Evolutionary conservation across 2,888 invertebrate species (phyloP).

Genomic region (Idaea straminata): DNA sequence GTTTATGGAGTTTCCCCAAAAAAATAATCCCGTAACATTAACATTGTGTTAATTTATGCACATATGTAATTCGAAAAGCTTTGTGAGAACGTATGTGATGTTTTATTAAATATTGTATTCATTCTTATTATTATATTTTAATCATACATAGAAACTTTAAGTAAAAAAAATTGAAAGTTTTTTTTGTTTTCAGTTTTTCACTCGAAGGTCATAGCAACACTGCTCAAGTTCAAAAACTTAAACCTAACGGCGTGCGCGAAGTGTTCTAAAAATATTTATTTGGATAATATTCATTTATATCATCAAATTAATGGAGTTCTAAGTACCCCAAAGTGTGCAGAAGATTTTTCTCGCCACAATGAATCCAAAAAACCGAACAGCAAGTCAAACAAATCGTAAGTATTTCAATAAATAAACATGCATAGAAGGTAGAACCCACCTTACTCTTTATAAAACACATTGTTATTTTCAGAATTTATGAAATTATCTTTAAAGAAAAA

Average conservation of each 20-base stretch:
- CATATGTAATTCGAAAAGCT: too few relatives aligned
- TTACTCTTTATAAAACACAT: neutral
- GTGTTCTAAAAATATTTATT: neutral
- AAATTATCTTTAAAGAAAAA: constrained; percentile 68
- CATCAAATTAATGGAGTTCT: neutral
- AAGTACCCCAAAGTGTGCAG: neutral
- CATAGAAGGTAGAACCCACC: neutral
- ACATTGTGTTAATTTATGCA: too few relatives aligned
- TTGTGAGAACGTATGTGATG: too few relatives aligned
- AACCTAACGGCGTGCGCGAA: neutral
- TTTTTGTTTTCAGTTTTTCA: neutral
- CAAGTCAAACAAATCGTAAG: neutral
- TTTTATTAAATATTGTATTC: too few relatives aligned
- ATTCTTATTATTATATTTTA: too few relatives aligned
- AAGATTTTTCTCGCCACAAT: neutral
- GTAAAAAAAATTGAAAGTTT: too few relatives aligned
- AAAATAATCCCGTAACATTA: too few relatives aligned
- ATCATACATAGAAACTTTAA: too few relatives aligned
- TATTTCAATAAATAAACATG: neutral
- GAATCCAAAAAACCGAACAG: neutral
- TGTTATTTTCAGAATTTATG: constrained; percentile 52
- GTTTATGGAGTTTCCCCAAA: too few relatives aligned
- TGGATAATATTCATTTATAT: neutral
- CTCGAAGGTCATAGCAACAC: neutral
- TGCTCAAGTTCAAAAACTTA: neutral